phyloP scores from a whole-genome alignment of 1,140 invertebrate genomes.

The Euschistus heros region DNA sequence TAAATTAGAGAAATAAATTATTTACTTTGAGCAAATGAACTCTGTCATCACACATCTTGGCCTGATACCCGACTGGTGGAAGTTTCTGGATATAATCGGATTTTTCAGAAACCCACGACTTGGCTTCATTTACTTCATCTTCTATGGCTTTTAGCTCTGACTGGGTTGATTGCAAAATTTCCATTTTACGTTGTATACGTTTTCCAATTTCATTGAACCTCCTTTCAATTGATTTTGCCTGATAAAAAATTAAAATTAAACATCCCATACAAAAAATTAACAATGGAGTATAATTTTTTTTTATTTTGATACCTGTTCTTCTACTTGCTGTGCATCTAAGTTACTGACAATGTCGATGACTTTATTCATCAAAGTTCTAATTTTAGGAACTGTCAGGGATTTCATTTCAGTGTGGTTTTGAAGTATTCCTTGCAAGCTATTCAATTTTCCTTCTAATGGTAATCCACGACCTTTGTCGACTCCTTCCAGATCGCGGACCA shows the following conservation, averaged over 20 bases:
- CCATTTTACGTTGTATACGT: conserved; percentile 67
- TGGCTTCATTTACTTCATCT: conserved; percentile 50
- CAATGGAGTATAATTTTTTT: not conserved
- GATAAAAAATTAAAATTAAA: conserved; percentile 31
- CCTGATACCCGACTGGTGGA: conserved; percentile 59
- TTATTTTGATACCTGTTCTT: conserved; percentile 53
- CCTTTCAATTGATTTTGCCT: conserved; percentile 69
- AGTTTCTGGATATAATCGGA: conserved; percentile 54
- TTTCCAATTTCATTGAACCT: conserved; percentile 72
- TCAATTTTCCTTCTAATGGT: conserved; percentile 31
- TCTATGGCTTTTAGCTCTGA: conserved; percentile 56
- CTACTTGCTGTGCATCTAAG: conserved; percentile 78
- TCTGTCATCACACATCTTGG: conserved; percentile 58
- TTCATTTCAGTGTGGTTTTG: conserved; percentile 28
- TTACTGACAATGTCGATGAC: conserved; percentile 72
- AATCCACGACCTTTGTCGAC: conserved; percentile 73
- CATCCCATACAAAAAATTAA: not conserved
- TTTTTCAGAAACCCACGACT: conserved; percentile 70
- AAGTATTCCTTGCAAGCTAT: conserved; percentile 36
- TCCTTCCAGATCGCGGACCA: conserved; percentile 65
- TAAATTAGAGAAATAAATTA: conserved; percentile 7
- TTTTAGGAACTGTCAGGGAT: conserved; percentile 48
- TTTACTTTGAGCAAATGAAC: conserved; percentile 53
- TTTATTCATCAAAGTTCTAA: conserved; percentile 53
- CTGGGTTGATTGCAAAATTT: conserved; percentile 65